Conservation (phyloP, 2,888 invertebrate species). For the Campoletis raptor region DNA sequence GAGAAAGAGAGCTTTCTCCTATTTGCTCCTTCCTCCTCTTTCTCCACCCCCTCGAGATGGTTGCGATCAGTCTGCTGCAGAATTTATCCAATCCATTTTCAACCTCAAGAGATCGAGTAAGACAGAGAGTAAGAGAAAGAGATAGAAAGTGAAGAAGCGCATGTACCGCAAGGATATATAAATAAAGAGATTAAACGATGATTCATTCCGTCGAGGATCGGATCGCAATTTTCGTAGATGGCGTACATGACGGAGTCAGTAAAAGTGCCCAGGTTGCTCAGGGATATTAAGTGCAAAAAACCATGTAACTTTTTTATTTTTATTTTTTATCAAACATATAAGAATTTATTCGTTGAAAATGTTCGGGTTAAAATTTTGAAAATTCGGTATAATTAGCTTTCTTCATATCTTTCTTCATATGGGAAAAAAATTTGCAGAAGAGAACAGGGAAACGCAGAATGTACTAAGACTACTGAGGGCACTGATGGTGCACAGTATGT, state of each 20-base stretch:
- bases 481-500: slow-evolving; percentile 43
- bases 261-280: slow-evolving; percentile 86
- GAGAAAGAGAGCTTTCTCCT: neutral
- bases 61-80: slow-evolving; percentile 35
- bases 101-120: slow-evolving; percentile 35
- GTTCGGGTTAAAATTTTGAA: neutral
- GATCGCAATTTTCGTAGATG: slow-evolving; percentile 88
- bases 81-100: slow-evolving; percentile 61
- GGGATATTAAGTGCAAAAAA: slow-evolving; percentile 81
- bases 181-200: slow-evolving; percentile 39
- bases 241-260: slow-evolving; percentile 87
- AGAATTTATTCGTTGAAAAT: neutral
- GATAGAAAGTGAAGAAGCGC: neutral
- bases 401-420: neutral
- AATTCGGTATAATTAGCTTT: neutral
- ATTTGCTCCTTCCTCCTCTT: neutral
- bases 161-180: slow-evolving; percentile 1
- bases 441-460: neutral
- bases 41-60: neutral
- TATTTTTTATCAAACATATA: neutral
- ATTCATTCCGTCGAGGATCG: slow-evolving; percentile 85
- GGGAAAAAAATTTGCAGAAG: neutral
- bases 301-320: neutral
- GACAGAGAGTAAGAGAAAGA: slow-evolving; percentile 5
- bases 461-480: slow-evolving; percentile 23